phyloP scores from a whole-genome alignment of 2,113 vertebrate genomes.

The Ceyx melanurus region DNA sequence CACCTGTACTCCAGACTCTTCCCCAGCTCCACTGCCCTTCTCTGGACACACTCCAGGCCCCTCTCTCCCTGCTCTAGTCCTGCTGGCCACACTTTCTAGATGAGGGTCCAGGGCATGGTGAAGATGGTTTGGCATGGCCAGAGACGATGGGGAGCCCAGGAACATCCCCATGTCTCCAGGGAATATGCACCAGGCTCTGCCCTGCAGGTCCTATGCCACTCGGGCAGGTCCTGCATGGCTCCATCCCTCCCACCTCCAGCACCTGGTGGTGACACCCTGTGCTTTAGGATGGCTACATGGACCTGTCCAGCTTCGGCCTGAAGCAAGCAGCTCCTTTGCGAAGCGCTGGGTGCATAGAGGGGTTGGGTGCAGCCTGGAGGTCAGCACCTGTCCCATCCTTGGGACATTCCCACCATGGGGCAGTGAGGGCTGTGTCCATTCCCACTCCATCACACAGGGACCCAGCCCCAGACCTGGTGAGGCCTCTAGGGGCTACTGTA shows the following conservation, averaged over 20 bases:
- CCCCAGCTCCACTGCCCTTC: neutral
- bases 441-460: accelerated
- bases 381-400: accelerated
- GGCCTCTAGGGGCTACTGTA: neutral
- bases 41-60: neutral
- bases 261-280: accelerated
- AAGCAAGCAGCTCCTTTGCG: accelerated
- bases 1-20: neutral
- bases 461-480: neutral
- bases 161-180: neutral
- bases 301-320: neutral
- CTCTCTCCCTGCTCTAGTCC: neutral
- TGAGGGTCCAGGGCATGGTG: accelerated
- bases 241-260: neutral
- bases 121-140: accelerated
- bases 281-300: neutral
- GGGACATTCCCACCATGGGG: accelerated
- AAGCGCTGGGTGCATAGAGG: neutral
- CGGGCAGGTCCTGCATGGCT: accelerated
- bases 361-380: neutral
- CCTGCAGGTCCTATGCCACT: neutral
- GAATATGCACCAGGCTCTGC: neutral
- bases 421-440: neutral
- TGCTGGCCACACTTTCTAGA: neutral
- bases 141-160: neutral